A percentile compares a stretch with the other conserved stretches of the same genome.
Evolutionary conservation across 2,797 vertebrate species (phyloP).

Genomic region (Tachyglossus aculeatus): DNA sequence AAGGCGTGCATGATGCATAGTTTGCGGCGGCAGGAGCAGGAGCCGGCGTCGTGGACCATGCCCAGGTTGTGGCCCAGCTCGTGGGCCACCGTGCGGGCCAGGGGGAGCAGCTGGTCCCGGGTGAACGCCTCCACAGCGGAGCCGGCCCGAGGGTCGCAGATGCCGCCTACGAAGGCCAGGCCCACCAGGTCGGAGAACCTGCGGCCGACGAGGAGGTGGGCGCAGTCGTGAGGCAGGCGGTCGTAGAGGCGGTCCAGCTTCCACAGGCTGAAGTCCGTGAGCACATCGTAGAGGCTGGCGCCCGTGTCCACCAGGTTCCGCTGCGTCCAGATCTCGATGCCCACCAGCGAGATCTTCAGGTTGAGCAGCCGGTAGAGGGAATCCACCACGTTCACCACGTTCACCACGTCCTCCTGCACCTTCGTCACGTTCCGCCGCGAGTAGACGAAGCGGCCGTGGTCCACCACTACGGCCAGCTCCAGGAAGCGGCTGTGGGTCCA

Average conservation of each 20-base stretch:
- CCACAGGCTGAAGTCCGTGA: not conserved
- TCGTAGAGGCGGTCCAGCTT: not conserved
- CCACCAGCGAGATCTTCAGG: slow-evolving; percentile 29
- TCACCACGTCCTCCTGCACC: slow-evolving; percentile 51
- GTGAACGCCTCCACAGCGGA: rapidly evolving
- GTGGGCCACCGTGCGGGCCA: slow-evolving; percentile 48
- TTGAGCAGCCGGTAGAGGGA: slow-evolving; percentile 36
- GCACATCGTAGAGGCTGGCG: rapidly evolving
- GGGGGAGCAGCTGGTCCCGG: not conserved
- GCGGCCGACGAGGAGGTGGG: not conserved
- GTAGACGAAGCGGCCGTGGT: slow-evolving; percentile 51
- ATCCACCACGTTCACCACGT: slow-evolving; percentile 45
- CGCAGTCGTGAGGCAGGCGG: not conserved
- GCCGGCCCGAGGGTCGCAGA: not conserved
- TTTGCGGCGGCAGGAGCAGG: slow-evolving; percentile 35
- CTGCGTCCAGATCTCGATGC: slow-evolving; percentile 54
- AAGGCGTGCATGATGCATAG: slow-evolving; percentile 41
- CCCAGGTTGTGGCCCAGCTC: slow-evolving; percentile 54
- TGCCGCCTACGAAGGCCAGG: rapidly evolving
- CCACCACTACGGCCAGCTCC: slow-evolving; percentile 64
- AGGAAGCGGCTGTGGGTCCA: slow-evolving; percentile 46
- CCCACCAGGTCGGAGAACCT: rapidly evolving
- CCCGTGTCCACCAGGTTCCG: slow-evolving; percentile 33
- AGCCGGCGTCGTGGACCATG: slow-evolving; percentile 40
- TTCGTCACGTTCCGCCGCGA: slow-evolving; percentile 38